Conservation (phyloP, 2,113 vertebrate species). For the Chionomys nivalis region DNA sequence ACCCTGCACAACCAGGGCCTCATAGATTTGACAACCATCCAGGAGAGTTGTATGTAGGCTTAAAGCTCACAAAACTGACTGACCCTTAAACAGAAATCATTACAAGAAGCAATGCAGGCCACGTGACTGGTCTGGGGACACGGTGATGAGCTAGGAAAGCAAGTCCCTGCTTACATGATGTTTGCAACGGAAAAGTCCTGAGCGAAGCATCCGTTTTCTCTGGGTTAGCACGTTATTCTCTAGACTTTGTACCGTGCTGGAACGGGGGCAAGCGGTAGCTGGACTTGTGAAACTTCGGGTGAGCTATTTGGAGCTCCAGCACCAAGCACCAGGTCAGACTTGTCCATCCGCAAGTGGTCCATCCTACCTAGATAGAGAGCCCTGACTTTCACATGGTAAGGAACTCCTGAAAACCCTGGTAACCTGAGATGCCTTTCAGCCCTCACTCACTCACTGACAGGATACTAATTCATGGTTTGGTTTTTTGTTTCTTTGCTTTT, state of each 20-base stretch:
- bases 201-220: not conserved
- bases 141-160: not conserved
- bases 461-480: not conserved
- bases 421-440: not conserved
- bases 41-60: not conserved
- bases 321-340: not conserved
- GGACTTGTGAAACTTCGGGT: not conserved
- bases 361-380: not conserved
- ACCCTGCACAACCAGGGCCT: not conserved
- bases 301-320: not conserved
- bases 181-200: not conserved
- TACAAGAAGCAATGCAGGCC: not conserved
- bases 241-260: not conserved
- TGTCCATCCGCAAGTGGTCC: no score
- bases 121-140: not conserved
- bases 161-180: not conserved
- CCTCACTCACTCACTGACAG: not conserved
- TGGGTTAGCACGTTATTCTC: not conserved
- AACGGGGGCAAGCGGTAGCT: not conserved
- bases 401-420: not conserved
- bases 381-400: not conserved
- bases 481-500: not conserved
- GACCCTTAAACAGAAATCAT: not conserved
- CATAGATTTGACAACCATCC: not conserved
- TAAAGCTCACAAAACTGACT: not conserved